Conservation (phyloP, 2,888 invertebrate genomes). For the Cyclophora punctaria region DNA sequence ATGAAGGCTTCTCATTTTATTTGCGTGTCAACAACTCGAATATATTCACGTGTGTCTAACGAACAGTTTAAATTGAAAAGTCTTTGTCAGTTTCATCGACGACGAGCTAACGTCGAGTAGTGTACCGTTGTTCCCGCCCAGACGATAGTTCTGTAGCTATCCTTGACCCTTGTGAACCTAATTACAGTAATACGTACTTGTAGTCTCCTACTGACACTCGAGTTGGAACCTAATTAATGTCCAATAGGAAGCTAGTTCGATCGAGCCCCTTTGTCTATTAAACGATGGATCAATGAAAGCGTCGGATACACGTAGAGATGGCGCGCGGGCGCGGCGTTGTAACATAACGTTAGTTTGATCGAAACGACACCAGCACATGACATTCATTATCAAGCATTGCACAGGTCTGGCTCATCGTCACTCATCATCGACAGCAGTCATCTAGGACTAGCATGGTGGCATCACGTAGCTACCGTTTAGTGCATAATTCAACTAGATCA, state of each 20-base stretch:
- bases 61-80: no score
- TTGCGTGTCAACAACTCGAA: constrained; percentile 42
- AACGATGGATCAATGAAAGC: constrained; percentile 16
- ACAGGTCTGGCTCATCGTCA: constrained; percentile 66
- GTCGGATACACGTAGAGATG: constrained; percentile 10
- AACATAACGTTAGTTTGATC: constrained; percentile 27
- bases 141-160: constrained; percentile 27
- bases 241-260: constrained; percentile 19
- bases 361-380: constrained; percentile 55
- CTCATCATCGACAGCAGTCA: constrained; percentile 59
- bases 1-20: constrained; percentile 61
- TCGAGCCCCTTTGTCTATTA: constrained; percentile 16
- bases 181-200: constrained; percentile 12
- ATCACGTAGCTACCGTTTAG: constrained; percentile 66
- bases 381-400: constrained; percentile 67
- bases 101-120: constrained; percentile 14
- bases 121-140: constrained; percentile 12
- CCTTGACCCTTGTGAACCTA: constrained; percentile 23
- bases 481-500: constrained; percentile 43
- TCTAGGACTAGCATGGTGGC: constrained; percentile 67
- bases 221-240: constrained; percentile 17
- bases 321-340: constrained; percentile 16
- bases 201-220: constrained; percentile 2
- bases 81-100: not conserved
- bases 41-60: constrained; percentile 5